phyloP scores from a whole-genome alignment of 1,140 invertebrate genomes.

The Colletes latitarsis region DNA sequence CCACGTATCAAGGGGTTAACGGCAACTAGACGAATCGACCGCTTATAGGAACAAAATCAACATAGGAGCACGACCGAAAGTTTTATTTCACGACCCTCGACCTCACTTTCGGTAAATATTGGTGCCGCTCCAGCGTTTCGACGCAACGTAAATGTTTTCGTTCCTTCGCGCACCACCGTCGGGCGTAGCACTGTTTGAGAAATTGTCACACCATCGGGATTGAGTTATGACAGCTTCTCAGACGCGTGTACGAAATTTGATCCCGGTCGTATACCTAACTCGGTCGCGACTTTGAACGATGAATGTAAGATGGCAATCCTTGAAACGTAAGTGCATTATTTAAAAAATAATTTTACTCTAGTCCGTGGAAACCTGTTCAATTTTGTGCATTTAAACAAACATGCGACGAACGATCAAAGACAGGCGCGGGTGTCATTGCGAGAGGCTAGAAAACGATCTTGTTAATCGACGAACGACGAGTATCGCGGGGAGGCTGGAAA shows the following conservation, averaged over 20 bases:
- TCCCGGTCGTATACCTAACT: too few relatives aligned
- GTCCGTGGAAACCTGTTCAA: too few relatives aligned
- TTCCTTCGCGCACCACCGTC: neutral
- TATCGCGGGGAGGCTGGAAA: neutral
- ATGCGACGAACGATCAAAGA: neutral
- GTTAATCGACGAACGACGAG: neutral
- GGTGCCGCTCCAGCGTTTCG: neutral
- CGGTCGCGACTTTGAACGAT: too few relatives aligned
- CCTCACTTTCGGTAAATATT: constrained; percentile 10
- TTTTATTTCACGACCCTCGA: constrained; percentile 9
- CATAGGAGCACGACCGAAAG: constrained; percentile 1
- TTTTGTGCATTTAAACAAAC: too few relatives aligned
- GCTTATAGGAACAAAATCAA: constrained; percentile 24
- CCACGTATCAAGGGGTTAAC: too few relatives aligned
- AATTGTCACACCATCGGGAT: too few relatives aligned
- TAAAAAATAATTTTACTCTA: too few relatives aligned
- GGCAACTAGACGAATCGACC: neutral
- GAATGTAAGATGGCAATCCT: too few relatives aligned
- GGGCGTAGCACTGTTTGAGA: neutral
- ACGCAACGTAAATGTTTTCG: constrained; percentile 19
- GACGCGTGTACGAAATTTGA: too few relatives aligned
- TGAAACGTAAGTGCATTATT: too few relatives aligned
- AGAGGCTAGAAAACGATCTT: neutral
- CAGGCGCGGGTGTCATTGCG: neutral
- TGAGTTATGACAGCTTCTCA: too few relatives aligned